Conservation (phyloP, 2,797 vertebrate species). For the Myotis daubentonii region DNA sequence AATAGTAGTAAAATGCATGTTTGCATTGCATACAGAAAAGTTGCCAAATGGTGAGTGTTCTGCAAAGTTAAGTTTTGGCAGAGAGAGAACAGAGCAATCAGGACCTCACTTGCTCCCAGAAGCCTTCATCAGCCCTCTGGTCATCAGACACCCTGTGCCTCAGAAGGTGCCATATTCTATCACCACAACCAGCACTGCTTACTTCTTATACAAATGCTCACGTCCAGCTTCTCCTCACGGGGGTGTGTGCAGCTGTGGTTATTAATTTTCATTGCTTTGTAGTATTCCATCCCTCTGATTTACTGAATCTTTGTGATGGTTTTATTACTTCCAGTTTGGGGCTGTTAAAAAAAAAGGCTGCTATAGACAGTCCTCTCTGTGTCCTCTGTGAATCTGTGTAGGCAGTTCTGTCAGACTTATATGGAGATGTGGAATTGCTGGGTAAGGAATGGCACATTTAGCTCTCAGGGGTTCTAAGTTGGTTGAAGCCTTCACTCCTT, state of each 20-base stretch:
- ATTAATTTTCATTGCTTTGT: rapidly evolving
- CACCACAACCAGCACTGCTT: not conserved
- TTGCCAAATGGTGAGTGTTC: rapidly evolving
- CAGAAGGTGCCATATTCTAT: rapidly evolving
- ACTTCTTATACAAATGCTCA: rapidly evolving
- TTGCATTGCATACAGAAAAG: too few species aligned
- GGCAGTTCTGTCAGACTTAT: not conserved
- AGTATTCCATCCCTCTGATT: rapidly evolving
- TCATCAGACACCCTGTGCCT: not conserved
- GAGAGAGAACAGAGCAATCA: rapidly evolving
- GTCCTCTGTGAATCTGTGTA: not conserved
- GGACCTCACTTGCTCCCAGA: rapidly evolving
- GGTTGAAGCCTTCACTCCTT: not conserved
- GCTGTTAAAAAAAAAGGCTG: not conserved
- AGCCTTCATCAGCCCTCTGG: not conserved
- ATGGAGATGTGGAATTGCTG: not conserved
- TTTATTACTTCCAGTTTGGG: not conserved
- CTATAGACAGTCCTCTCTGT: not conserved
- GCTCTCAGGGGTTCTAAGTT: too few species aligned
- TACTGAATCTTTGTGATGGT: rapidly evolving
- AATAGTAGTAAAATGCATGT: too few species aligned
- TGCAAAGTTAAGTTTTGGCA: rapidly evolving
- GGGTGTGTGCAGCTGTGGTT: rapidly evolving
- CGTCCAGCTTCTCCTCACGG: rapidly evolving
- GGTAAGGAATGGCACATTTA: not conserved